Evolutionary conservation across 1,140 invertebrate species (phyloP).

Genomic region (Leptinotarsa undecemlineata): DNA sequence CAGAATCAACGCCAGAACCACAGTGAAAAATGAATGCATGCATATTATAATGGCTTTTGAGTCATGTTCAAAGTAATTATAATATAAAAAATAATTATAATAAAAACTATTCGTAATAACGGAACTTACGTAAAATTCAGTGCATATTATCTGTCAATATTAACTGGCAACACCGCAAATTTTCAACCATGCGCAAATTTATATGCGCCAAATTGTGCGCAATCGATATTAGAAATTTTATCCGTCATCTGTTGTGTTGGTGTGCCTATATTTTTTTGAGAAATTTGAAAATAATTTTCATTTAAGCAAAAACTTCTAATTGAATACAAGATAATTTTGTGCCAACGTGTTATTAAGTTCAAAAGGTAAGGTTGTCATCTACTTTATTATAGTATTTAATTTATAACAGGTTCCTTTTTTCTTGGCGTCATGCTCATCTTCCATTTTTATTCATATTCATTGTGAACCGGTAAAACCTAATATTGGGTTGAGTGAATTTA

Average conservation of each 20-base stretch:
- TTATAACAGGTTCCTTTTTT: slow-evolving; percentile 14
- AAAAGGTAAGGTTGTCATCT: slow-evolving; percentile 19
- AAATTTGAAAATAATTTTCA: slow-evolving; percentile 11
- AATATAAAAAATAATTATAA: no score
- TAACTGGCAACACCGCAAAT: no score
- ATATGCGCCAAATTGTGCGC: slow-evolving; percentile 11
- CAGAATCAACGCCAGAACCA: no score
- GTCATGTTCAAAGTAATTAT: no score
- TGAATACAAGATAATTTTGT: slow-evolving; percentile 2
- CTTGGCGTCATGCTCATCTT: slow-evolving; percentile 15
- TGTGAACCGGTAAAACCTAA: neutral
- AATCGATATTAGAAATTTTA: slow-evolving; percentile 18
- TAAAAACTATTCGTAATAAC: no score
- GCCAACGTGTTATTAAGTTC: slow-evolving; percentile 6
- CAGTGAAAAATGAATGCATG: no score
- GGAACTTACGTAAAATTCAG: no score
- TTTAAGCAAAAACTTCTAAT: slow-evolving; percentile 5
- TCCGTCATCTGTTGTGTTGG: slow-evolving; percentile 24
- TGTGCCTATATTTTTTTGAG: slow-evolving; percentile 20
- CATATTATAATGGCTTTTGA: no score
- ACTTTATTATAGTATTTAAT: slow-evolving; percentile 15
- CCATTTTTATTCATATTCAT: slow-evolving; percentile 15
- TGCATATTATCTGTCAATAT: no score
- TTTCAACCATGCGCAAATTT: neutral
- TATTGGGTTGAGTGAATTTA: neutral